A percentile compares a stretch with the other conserved stretches of the same genome.
Evolutionary conservation across 2,797 vertebrate species (phyloP).

Genomic region (Coendou prehensilis): DNA sequence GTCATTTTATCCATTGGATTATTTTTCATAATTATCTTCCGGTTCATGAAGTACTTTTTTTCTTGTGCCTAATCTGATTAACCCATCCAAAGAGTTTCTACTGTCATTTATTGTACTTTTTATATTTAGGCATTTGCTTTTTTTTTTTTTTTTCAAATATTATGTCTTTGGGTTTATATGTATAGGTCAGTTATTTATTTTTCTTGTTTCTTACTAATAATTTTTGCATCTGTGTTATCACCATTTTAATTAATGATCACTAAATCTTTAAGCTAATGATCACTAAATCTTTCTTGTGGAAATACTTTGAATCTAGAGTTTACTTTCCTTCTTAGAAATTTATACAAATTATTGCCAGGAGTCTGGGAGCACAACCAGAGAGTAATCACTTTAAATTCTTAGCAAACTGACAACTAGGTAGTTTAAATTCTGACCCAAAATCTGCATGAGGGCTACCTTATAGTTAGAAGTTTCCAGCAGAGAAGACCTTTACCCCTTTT

Average conservation of each 20-base stretch:
- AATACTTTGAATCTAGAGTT: background rate
- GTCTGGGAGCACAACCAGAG: background rate
- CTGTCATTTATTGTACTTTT: conserved; percentile 15
- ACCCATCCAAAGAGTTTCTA: background rate
- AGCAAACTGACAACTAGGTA: background rate
- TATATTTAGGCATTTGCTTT: background rate
- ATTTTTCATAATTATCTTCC: background rate
- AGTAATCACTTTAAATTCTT: conserved; percentile 2
- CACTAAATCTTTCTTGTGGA: background rate
- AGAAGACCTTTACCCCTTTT: background rate
- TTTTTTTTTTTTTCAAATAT: background rate
- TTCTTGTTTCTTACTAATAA: background rate
- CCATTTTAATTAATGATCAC: background rate
- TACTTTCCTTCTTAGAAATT: background rate
- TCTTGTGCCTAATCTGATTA: background rate
- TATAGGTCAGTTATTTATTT: background rate
- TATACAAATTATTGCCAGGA: background rate
- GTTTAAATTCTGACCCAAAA: background rate
- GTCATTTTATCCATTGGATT: background rate
- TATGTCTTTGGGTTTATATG: background rate
- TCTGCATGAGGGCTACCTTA: background rate
- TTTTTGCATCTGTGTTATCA: background rate
- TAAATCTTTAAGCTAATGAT: background rate
- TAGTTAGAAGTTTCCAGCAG: background rate
- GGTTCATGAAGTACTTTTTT: background rate